Evolutionary conservation across 2,888 invertebrate species (phyloP), one percentile per base, ranked within the genome.

Genomic region (Alcis repandata): DNA sequence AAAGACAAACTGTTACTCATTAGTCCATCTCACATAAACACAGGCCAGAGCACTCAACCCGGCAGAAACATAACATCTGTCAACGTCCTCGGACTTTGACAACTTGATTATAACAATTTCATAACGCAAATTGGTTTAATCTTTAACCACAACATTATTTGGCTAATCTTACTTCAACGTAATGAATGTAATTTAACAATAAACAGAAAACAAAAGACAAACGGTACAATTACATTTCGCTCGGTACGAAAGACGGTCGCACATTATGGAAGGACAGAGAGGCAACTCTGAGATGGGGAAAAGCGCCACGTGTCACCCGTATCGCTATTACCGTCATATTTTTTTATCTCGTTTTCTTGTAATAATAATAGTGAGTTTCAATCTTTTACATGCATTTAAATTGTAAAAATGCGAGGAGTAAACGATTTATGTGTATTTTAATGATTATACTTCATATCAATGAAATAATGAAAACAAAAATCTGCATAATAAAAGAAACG

Each of bases 101-200:
- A 59, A 59, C 52, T 63, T 40, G 17, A 53, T 58, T 63, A 57
- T 15, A 53, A 48, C 15, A 32, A 43, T 52, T 48, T 13, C 22
- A 48, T 40, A 36, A 51, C 48, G 17, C 38, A 59, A 64, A 54
- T 64, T 54, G 48, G 54, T 59, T 64, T 59, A 64, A 48, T 53
- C 38, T 58, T 13, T 11, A 59, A 53, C 63, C 53, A 32, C 43
- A 56, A 45, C 59, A 43, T 56, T 59, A 54, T 64, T 64, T 59
- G 49, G 56, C 27, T 56, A 56, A 59, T 64, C 40, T 68, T 65
- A 63, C 67, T 71, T 74, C 79, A 77, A 80, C 72, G 73, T 77
- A 80, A 80, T 79, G 74, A 76, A 67, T 63, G 58, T 79, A 79
- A 82, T 71, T 56, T 49, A 20, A 63, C 72, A 78, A 81, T 79